phyloP scores from a whole-genome alignment of 35 echinoderm and acorn worm species.

The Strongylocentrotus purpuratus region DNA sequence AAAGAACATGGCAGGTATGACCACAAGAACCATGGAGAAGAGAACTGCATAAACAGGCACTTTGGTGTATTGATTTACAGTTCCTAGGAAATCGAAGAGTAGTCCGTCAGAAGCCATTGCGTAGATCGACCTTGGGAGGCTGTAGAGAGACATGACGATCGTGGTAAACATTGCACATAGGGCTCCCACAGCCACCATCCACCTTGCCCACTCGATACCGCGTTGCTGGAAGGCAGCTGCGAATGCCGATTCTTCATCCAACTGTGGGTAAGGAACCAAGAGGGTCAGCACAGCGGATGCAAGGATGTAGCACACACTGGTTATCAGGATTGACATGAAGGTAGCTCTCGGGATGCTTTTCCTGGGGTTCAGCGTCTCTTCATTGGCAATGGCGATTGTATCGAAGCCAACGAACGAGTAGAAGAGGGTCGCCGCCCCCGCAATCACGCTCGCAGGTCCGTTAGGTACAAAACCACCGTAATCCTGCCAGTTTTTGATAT shows the following conservation, averaged over 20 bases:
- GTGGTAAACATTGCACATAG: slow-evolving; percentile 57
- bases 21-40: background rate
- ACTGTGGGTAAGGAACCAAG: slow-evolving; percentile 52
- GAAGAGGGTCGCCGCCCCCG: slow-evolving; percentile 60
- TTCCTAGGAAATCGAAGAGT: slow-evolving; percentile 49
- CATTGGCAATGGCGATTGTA: slow-evolving; percentile 48
- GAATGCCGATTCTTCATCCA: slow-evolving; percentile 49
- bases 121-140: slow-evolving; percentile 56
- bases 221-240: slow-evolving; percentile 45
- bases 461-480: slow-evolving; percentile 51
- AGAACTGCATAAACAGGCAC: slow-evolving; percentile 56
- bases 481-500: slow-evolving; percentile 61
- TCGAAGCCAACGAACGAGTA: slow-evolving; percentile 67
- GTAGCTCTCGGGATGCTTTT: slow-evolving; percentile 59
- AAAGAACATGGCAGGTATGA: slow-evolving; percentile 52
- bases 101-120: slow-evolving; percentile 70
- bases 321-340: slow-evolving; percentile 39
- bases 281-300: slow-evolving; percentile 54
- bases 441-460: slow-evolving; percentile 30
- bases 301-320: slow-evolving; percentile 31
- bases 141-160: background rate
- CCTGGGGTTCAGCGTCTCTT: slow-evolving; percentile 53
- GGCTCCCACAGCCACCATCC: slow-evolving; percentile 58
- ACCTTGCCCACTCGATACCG: slow-evolving; percentile 54
- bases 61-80: slow-evolving; percentile 36